These are phyloP conservation scores for Nothocercus nigrocapillus DNA, from an alignment of 2,113 vertebrate species.

Conservation along the genomic window DNA sequence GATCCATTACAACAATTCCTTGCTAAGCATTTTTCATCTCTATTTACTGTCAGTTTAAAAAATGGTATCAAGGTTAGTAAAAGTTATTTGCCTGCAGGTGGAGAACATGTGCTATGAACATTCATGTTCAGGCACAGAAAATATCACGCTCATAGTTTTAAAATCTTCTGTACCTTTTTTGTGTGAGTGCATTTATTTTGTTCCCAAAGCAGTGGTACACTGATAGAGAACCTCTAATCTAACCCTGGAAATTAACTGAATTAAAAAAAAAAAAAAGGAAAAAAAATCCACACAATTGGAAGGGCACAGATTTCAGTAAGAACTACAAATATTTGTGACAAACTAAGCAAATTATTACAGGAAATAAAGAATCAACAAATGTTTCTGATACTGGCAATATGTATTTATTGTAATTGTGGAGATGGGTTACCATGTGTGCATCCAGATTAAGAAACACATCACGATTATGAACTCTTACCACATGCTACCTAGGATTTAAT, in stretches of 20 bases:
- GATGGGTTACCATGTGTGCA: conserved; percentile 59
- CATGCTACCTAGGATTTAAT: conserved; percentile 1
- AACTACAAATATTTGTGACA: neutral
- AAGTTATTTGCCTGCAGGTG: neutral
- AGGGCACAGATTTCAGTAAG: neutral
- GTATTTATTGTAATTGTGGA: conserved; percentile 73
- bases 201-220: neutral
- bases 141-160: neutral
- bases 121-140: neutral
- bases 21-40: neutral
- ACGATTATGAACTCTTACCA: neutral
- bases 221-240: neutral
- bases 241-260: neutral
- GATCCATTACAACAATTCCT: neutral
- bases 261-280: too few relatives aligned
- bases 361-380: neutral
- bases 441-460: neutral
- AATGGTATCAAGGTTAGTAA: neutral
- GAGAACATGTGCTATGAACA: neutral
- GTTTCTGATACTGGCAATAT: conserved; percentile 61
- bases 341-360: neutral
- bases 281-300: neutral
- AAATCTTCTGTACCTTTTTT: neutral
- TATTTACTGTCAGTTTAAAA: neutral
- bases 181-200: neutral